Conservation (phyloP, 2,797 vertebrate genomes). For the Cossypha niveicapilla region DNA sequence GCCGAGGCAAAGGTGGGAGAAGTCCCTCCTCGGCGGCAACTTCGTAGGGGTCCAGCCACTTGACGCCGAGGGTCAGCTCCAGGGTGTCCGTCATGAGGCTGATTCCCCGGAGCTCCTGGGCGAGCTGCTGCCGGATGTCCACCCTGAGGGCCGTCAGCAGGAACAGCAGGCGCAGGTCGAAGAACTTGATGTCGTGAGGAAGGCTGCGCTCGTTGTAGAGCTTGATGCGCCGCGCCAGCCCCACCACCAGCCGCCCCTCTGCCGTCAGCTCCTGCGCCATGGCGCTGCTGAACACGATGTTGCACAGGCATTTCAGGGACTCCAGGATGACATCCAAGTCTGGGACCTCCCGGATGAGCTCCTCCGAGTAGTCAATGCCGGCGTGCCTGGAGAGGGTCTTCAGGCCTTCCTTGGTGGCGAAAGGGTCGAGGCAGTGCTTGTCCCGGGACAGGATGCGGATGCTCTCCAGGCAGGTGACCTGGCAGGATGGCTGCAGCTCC, state of each 20-base stretch:
- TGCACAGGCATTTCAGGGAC: slow-evolving; percentile 90
- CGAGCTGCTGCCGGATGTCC: slow-evolving; percentile 84
- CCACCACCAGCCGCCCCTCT: slow-evolving; percentile 79
- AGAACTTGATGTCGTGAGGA: slow-evolving; percentile 86
- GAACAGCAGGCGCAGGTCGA: slow-evolving; percentile 88
- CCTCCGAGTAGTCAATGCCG: slow-evolving; percentile 68
- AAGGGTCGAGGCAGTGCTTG: slow-evolving; percentile 80
- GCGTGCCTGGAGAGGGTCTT: slow-evolving; percentile 82
- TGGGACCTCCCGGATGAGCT: slow-evolving; percentile 63
- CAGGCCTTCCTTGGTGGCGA: slow-evolving; percentile 78
- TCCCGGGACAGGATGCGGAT: slow-evolving; percentile 89
- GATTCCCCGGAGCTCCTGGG: slow-evolving; percentile 84
- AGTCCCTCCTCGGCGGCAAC: slow-evolving; percentile 70
- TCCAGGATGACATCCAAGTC: slow-evolving; percentile 87
- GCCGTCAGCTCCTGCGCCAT: slow-evolving; percentile 80
- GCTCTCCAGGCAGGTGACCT: slow-evolving; percentile 86
- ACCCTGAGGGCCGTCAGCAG: slow-evolving; percentile 85
- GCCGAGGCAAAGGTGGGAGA: slow-evolving; percentile 74
- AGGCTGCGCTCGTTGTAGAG: slow-evolving; percentile 78
- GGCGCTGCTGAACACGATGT: slow-evolving; percentile 86
- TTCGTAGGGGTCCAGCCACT: slow-evolving; percentile 80
- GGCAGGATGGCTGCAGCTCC: slow-evolving; percentile 85
- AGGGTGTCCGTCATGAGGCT: slow-evolving; percentile 82
- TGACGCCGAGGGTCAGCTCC: slow-evolving; percentile 79
- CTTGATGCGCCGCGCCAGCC: slow-evolving; percentile 81